phyloP scores from a whole-genome alignment of 1,140 invertebrate species.

The Cydia fagiglandana region DNA sequence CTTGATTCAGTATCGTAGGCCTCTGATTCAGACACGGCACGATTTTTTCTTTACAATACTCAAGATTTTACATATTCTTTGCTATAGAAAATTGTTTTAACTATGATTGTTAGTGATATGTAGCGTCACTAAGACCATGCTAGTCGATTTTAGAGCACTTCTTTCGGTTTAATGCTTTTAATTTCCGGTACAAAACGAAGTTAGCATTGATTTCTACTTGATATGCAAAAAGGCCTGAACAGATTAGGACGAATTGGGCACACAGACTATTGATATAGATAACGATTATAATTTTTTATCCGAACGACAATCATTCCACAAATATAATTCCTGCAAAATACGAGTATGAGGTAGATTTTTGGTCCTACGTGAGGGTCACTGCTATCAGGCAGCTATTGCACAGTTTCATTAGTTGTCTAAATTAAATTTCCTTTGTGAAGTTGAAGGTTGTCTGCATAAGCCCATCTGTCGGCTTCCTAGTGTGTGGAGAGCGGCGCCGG shows the following conservation, averaged over 20 bases:
- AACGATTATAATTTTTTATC: too few species aligned
- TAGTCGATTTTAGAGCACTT: too few species aligned
- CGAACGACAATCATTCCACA: too few species aligned
- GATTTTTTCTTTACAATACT: background rate
- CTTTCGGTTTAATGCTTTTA: too few species aligned
- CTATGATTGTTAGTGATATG: background rate
- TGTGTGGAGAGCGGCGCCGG: constrained; percentile 50
- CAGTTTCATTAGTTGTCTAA: background rate
- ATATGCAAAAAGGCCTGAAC: too few species aligned
- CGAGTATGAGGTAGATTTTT: too few species aligned
- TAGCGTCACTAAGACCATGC: background rate
- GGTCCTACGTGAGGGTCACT: background rate
- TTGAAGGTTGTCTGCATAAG: constrained; percentile 33
- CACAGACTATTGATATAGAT: too few species aligned
- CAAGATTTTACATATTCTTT: background rate
- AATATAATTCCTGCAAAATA: too few species aligned
- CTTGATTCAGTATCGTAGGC: background rate
- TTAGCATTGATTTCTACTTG: too few species aligned
- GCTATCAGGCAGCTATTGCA: background rate
- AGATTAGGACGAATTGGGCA: too few species aligned
- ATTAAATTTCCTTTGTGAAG: constrained; percentile 26
- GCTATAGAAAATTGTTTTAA: background rate
- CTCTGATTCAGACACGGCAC: background rate
- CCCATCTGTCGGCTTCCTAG: constrained; percentile 15
- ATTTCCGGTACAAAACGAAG: too few species aligned